Percentiles rank a stretch among this genome's conserved stretches.
Evolutionary conservation across 1,140 invertebrate species (phyloP).

Genomic region (Macrosteles quadrilineatus): DNA sequence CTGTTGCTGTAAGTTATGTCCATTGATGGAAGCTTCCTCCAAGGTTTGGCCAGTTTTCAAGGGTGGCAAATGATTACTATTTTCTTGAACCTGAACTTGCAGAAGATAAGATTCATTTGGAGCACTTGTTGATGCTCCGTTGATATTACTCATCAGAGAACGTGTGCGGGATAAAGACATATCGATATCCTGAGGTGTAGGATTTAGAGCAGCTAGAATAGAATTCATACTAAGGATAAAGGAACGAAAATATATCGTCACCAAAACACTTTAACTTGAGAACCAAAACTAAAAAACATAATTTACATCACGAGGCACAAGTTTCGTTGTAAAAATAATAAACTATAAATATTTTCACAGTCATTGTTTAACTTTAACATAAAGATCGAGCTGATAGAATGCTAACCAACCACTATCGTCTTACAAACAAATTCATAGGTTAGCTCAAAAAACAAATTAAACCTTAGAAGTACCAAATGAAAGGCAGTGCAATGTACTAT

Average conservation of each 20-base stretch:
- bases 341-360: slow-evolving; percentile 7
- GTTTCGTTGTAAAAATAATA: slow-evolving; percentile 28
- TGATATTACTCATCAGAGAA: slow-evolving; percentile 34
- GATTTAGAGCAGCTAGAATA: slow-evolving; percentile 30
- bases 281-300: slow-evolving; percentile 10
- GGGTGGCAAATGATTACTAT: slow-evolving; percentile 33
- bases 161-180: slow-evolving; percentile 33
- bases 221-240: slow-evolving; percentile 30
- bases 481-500: too few species aligned
- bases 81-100: slow-evolving; percentile 27
- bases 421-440: slow-evolving; percentile 24
- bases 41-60: slow-evolving; percentile 29
- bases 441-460: not conserved
- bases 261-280: not conserved
- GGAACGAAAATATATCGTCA: slow-evolving; percentile 5
- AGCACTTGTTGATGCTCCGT: slow-evolving; percentile 34
- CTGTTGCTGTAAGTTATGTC: slow-evolving; percentile 2
- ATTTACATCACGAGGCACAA: slow-evolving; percentile 24
- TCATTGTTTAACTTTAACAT: not conserved
- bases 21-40: slow-evolving; percentile 11
- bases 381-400: not conserved
- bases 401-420: slow-evolving; percentile 14
- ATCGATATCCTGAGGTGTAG: slow-evolving; percentile 33
- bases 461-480: not conserved
- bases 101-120: slow-evolving; percentile 29